These are phyloP conservation scores for Catocala sponsa DNA, from an alignment of 2,888 invertebrate species.

Conservation along the genomic window DNA sequence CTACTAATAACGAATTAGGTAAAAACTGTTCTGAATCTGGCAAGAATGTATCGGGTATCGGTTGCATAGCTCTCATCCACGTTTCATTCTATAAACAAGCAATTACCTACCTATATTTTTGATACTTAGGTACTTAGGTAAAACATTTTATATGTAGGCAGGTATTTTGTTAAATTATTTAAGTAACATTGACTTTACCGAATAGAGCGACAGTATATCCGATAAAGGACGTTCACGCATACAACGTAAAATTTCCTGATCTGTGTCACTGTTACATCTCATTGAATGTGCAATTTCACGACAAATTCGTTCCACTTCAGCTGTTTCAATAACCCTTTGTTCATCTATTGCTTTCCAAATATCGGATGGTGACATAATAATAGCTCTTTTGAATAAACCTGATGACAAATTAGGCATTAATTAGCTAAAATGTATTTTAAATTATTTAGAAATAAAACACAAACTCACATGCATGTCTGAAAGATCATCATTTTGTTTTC, in stretches of 20 bases:
- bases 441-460: no score
- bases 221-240: slow-evolving; percentile 88
- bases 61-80: slow-evolving; percentile 88
- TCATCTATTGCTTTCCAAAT: slow-evolving; percentile 74
- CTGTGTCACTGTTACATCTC: slow-evolving; percentile 83
- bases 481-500: no score
- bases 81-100: slow-evolving; percentile 84
- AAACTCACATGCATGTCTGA: no score
- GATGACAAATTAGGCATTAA: slow-evolving; percentile 41
- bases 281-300: slow-evolving; percentile 87
- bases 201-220: slow-evolving; percentile 86
- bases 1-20: slow-evolving; percentile 84
- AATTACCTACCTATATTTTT: neutral
- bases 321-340: slow-evolving; percentile 53
- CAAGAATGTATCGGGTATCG: slow-evolving; percentile 89
- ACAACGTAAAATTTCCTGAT: slow-evolving; percentile 88
- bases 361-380: slow-evolving; percentile 90
- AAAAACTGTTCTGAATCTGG: slow-evolving; percentile 89
- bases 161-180: neutral
- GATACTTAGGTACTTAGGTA: no score
- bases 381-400: slow-evolving; percentile 90
- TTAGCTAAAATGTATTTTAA: neutral
- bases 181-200: slow-evolving; percentile 55
- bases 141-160: no score
- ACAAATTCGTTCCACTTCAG: slow-evolving; percentile 80